phyloP scores from a whole-genome alignment of 2,888 invertebrate genomes.

The Acanthoscelides obtectus region DNA sequence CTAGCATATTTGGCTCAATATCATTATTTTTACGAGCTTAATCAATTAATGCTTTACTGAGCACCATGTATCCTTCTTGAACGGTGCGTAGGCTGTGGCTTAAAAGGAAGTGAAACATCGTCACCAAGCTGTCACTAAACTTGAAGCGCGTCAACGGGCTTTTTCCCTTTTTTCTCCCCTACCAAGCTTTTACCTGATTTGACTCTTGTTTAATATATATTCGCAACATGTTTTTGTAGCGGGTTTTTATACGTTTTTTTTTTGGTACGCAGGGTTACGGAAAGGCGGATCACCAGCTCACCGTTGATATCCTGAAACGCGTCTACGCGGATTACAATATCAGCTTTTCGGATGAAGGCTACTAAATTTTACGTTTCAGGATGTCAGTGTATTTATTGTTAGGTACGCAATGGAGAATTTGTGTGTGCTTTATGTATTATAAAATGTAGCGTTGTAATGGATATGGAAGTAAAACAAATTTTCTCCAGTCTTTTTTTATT shows the following conservation, averaged over 20 bases:
- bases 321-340: conserved; percentile 72
- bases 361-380: conserved; percentile 46
- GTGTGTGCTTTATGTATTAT: not conserved
- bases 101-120: too few relatives aligned
- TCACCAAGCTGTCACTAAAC: too few relatives aligned
- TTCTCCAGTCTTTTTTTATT: not conserved
- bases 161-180: too few relatives aligned
- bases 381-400: conserved; percentile 1
- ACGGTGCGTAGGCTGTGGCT: too few relatives aligned
- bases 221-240: conserved; percentile 1
- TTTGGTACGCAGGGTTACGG: conserved; percentile 68
- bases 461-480: not conserved
- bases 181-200: conserved; percentile 1
- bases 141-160: too few relatives aligned
- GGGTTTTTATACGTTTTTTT: not conserved
- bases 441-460: not conserved
- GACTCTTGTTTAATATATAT: conserved; percentile 1
- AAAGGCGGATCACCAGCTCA: conserved; percentile 78
- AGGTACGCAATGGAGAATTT: too few relatives aligned
- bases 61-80: too few relatives aligned
- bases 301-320: conserved; percentile 70
- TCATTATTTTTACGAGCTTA: too few relatives aligned
- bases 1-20: too few relatives aligned
- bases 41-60: too few relatives aligned
- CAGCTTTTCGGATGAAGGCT: conserved; percentile 81